Evolutionary conservation across 2,888 invertebrate genomes (phyloP).

Genomic region (Xanthostigma xanthostigma): DNA sequence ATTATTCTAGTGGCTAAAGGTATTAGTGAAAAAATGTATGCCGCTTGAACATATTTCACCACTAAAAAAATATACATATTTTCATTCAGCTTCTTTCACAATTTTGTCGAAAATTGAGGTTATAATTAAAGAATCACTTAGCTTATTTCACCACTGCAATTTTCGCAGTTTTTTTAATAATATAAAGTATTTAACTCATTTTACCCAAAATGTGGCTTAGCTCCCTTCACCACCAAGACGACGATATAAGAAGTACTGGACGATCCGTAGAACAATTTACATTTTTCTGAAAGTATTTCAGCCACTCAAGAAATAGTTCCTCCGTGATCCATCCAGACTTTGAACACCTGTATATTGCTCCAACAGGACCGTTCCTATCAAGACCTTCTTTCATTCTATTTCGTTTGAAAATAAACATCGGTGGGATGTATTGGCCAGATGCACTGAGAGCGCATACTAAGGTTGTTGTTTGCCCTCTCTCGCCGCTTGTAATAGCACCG

Average conservation of each 20-base stretch:
- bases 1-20: too few species aligned
- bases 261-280: slow-evolving; percentile 14
- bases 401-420: slow-evolving; percentile 30
- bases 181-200: too few species aligned
- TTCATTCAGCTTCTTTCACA: too few species aligned
- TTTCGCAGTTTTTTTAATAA: too few species aligned
- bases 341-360: slow-evolving; percentile 19
- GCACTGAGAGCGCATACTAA: slow-evolving; percentile 27
- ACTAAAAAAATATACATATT: too few species aligned
- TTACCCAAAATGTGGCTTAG: too few species aligned
- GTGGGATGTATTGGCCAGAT: slow-evolving; percentile 25
- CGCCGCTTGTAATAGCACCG: slow-evolving; percentile 25
- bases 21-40: too few species aligned
- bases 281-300: slow-evolving; percentile 13
- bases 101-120: too few species aligned
- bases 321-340: slow-evolving; percentile 17
- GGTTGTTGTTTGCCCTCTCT: slow-evolving; percentile 26
- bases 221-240: too few species aligned
- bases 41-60: too few species aligned
- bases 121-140: too few species aligned
- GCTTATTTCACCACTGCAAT: too few species aligned
- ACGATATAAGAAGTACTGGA: slow-evolving; percentile 14
- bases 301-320: slow-evolving; percentile 15
- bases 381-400: slow-evolving; percentile 24
- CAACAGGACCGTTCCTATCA: slow-evolving; percentile 25